These are phyloP conservation scores for Stenopsyche tienmushanensis DNA, from an alignment of 1,140 invertebrate species.

Conservation along the genomic window DNA sequence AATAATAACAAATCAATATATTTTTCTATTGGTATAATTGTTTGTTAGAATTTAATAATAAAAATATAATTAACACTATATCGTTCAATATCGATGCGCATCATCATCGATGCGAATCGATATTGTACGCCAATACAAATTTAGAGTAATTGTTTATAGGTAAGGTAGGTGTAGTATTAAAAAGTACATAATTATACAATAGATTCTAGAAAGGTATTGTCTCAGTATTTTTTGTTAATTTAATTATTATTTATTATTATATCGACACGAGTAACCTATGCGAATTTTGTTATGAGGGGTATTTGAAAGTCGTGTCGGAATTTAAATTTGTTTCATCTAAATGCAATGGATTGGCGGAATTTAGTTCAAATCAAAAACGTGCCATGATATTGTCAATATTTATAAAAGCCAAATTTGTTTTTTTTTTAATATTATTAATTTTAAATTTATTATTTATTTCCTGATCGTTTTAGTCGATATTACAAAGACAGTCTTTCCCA, in stretches of 20 bases:
- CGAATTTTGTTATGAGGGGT: not conserved
- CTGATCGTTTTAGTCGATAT: slow-evolving; percentile 11
- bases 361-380: no score
- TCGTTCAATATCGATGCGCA: no score
- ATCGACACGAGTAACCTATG: slow-evolving; percentile 25
- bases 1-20: no score
- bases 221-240: slow-evolving; percentile 39
- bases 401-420: no score
- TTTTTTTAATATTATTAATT: no score
- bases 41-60: no score
- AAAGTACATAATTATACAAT: slow-evolving; percentile 40
- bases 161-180: slow-evolving; percentile 41
- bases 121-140: slow-evolving; percentile 1
- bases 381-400: no score
- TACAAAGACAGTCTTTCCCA: slow-evolving; percentile 17
- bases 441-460: not conserved
- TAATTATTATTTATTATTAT: slow-evolving; percentile 31
- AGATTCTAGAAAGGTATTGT: slow-evolving; percentile 43
- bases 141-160: slow-evolving; percentile 39
- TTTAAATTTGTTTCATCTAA: not conserved
- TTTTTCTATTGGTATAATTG: no score
- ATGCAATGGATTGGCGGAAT: no score
- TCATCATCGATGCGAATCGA: no score
- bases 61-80: no score
- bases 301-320: slow-evolving; percentile 2